A percentile compares a stretch with the other conserved stretches of the same genome.
Evolutionary conservation across 1,140 invertebrate genomes (phyloP).

Genomic region (Zaprionus kolodkinae): DNA sequence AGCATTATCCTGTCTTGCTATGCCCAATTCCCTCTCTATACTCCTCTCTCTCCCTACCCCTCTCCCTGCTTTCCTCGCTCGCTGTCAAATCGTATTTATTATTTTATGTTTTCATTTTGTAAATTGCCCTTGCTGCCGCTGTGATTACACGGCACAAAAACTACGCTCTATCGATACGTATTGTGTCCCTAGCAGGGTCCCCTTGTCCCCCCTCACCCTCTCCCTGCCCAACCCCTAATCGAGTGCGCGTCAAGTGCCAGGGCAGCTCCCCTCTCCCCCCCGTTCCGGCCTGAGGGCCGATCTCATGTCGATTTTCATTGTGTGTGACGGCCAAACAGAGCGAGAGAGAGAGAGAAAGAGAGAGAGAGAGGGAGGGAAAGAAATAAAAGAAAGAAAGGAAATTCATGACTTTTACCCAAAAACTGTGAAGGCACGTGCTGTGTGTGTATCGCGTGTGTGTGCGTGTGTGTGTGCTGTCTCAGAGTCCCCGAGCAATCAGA

Average conservation of each 20-base stretch:
- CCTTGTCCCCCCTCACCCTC: too few relatives aligned
- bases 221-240: conserved; percentile 59
- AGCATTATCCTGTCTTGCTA: conserved; percentile 18
- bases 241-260: conserved; percentile 72
- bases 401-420: conserved; percentile 30
- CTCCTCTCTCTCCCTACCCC: neutral
- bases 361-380: conserved; percentile 25
- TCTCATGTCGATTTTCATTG: conserved; percentile 40
- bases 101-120: conserved; percentile 83
- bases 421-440: conserved; percentile 13
- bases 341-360: conserved; percentile 22
- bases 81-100: conserved; percentile 81
- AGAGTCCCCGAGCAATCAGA: conserved; percentile 78
- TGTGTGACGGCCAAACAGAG: conserved; percentile 41
- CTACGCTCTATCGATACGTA: conserved; percentile 71
- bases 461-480: conserved; percentile 37
- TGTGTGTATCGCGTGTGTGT: conserved; percentile 1
- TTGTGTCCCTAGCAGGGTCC: conserved; percentile 42
- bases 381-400: conserved; percentile 17
- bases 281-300: conserved; percentile 4
- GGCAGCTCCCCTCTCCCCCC: conserved; percentile 20
- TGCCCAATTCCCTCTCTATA: neutral
- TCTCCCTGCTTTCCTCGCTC: neutral
- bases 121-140: conserved; percentile 69
- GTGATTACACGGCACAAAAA: conserved; percentile 78